Evolutionary conservation across 2,797 vertebrate genomes (phyloP).

Genomic region (Macrochelys suwanniensis): DNA sequence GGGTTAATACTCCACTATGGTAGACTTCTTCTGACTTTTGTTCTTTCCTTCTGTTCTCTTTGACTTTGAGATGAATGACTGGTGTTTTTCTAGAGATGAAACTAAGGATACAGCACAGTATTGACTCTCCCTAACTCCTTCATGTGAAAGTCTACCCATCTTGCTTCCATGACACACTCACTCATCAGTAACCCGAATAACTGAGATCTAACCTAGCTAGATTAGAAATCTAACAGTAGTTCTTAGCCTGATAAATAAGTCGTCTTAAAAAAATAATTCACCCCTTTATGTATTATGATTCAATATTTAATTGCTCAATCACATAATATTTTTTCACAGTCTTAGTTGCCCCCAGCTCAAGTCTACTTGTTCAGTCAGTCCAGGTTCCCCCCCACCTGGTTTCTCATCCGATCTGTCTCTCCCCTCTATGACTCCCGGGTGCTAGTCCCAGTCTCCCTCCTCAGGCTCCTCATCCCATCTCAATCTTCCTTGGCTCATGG

Average conservation of each 20-base stretch:
- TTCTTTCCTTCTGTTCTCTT: background rate
- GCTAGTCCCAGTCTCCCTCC: background rate
- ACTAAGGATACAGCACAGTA: rapidly evolving
- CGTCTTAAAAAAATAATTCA: background rate
- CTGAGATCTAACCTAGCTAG: background rate
- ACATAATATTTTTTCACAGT: background rate
- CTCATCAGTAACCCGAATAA: background rate
- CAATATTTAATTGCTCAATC: background rate
- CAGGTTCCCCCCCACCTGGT: background rate
- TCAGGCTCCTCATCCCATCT: background rate
- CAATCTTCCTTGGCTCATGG: background rate
- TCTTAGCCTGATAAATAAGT: background rate
- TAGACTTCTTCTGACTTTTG: background rate
- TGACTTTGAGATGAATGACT: background rate
- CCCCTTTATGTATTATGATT: background rate
- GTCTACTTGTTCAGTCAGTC: background rate
- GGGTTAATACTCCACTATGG: background rate
- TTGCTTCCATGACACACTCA: background rate
- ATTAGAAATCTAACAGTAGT: background rate
- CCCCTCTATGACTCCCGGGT: background rate
- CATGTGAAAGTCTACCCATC: background rate
- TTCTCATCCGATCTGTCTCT: background rate
- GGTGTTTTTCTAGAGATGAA: conserved; percentile 2
- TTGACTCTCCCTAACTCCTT: background rate
- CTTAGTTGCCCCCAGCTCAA: background rate